Conservation (phyloP, 2,113 vertebrate species). For the Neolamprologus devosi region DNA sequence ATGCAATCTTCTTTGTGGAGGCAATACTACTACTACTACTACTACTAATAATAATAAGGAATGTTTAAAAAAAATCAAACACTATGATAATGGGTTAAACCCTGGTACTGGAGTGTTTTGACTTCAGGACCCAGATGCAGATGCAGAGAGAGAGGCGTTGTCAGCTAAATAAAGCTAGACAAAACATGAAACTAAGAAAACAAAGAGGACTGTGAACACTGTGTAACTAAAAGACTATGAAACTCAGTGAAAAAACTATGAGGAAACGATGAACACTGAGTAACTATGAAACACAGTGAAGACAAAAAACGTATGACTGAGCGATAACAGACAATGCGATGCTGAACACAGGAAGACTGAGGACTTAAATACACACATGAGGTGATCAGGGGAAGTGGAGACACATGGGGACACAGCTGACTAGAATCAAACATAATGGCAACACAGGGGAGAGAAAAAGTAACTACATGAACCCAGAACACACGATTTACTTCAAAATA, state of each 20-base stretch:
- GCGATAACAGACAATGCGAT: rapidly evolving
- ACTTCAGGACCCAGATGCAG: background rate
- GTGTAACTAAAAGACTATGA: background rate
- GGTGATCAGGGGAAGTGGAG: background rate
- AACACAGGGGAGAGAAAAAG: background rate
- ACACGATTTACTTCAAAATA: background rate
- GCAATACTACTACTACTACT: background rate
- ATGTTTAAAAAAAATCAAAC: background rate
- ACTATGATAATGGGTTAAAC: background rate
- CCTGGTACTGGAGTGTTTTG: background rate
- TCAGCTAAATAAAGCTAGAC: background rate
- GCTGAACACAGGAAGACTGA: background rate
- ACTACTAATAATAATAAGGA: rapidly evolving
- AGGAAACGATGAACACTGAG: background rate
- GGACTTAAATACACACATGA: background rate
- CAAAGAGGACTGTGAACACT: background rate
- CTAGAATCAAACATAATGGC: background rate
- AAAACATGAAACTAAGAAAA: background rate
- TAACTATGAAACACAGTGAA: background rate
- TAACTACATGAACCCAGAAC: background rate
- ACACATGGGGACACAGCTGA: background rate
- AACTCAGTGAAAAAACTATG: background rate
- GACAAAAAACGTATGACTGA: background rate
- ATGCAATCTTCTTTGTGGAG: background rate
- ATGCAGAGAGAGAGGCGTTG: background rate